These are phyloP conservation scores for Ameiurus melas DNA, from an alignment of 2,113 vertebrate species.

Conservation along the genomic window DNA sequence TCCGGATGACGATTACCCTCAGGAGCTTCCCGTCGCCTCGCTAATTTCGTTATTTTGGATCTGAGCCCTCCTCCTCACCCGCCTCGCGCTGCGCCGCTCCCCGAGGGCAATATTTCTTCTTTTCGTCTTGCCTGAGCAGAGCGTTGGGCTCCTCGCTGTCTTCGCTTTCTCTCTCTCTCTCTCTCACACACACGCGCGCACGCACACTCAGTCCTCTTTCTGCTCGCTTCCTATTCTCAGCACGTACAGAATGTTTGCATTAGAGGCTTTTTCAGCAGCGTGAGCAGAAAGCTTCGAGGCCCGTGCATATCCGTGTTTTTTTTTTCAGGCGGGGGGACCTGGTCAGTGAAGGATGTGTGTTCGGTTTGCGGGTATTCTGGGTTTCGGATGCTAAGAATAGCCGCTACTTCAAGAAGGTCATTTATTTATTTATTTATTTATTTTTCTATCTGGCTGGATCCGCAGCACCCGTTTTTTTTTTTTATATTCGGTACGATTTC, in stretches of 20 bases:
- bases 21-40: conserved; percentile 34
- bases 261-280: conserved; percentile 46
- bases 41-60: conserved; percentile 43
- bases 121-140: conserved; percentile 50
- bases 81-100: conserved; percentile 35
- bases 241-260: conserved; percentile 53
- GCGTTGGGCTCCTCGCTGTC: conserved; percentile 23
- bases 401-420: background rate
- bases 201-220: background rate
- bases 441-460: background rate
- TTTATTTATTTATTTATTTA: background rate
- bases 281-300: conserved; percentile 38
- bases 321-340: too few species aligned
- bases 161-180: conserved; percentile 9
- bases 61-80: conserved; percentile 31
- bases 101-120: conserved; percentile 54
- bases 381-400: conserved; percentile 8
- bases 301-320: background rate
- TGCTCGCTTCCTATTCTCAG: conserved; percentile 1
- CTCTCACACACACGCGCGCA: background rate
- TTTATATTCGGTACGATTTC: background rate
- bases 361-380: too few species aligned
- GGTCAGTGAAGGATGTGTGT: background rate
- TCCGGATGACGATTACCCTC: conserved; percentile 40
- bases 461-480: background rate